Evolutionary conservation across 2,113 vertebrate species (phyloP).

Genomic region (Poeciliopsis prolifica): DNA sequence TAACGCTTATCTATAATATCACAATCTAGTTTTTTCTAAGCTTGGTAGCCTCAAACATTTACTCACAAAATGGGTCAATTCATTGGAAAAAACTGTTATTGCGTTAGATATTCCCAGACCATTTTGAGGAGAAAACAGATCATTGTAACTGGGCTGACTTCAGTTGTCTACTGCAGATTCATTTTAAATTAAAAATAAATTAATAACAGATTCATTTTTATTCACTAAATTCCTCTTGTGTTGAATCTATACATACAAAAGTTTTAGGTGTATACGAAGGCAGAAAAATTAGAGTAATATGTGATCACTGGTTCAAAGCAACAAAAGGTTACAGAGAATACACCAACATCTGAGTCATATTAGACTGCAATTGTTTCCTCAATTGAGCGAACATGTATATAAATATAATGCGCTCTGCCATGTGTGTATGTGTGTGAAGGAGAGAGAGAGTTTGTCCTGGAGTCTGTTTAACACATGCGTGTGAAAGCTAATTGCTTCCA

Average conservation of each 20-base stretch:
- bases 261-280: too few relatives aligned
- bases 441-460: background rate
- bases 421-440: constrained; percentile 19
- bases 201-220: background rate
- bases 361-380: background rate
- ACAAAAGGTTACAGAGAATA: too few relatives aligned
- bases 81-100: too few relatives aligned
- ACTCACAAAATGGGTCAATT: too few relatives aligned
- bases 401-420: constrained; percentile 11
- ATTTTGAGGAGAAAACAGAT: background rate
- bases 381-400: constrained; percentile 13
- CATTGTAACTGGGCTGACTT: too few relatives aligned
- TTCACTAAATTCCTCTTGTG: background rate
- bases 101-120: background rate
- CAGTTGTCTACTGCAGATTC: too few relatives aligned
- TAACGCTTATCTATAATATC: constrained; percentile 5
- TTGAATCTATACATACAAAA: background rate
- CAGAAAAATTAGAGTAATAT: too few relatives aligned
- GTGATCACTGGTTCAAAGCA: too few relatives aligned
- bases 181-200: too few relatives aligned
- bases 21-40: too few relatives aligned
- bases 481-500: constrained; percentile 78
- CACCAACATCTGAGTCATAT: constrained; percentile 34
- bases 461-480: constrained; percentile 60
- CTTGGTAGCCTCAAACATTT: too few relatives aligned